Base-by-base conservation (phyloP, 2,888 invertebrate genomes). In the Sinopyrophorus schimmeli region DNA sequence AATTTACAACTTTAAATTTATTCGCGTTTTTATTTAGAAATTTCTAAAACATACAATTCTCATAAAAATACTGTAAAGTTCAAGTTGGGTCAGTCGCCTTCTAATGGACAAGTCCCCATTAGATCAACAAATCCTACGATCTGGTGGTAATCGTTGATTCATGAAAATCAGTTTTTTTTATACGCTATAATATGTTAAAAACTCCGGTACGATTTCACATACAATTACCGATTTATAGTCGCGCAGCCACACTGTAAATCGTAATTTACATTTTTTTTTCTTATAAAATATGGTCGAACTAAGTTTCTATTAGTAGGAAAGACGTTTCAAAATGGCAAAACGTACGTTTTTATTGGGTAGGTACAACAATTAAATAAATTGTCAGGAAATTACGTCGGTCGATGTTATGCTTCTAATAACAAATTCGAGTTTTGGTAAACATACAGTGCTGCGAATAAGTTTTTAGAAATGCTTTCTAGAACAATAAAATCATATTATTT, bases 41-140 rank as follows among this genome's bases (percentile, higher is more conserved):
- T 50, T 47, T 30, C 16, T 54, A 47, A 58, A 57, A 57, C 52
- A 50, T 52, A 55, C 51, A 55, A 58, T 56, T 55, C 54, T 40
- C 56, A 58, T 57, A 55, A 55, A 58, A 58, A 57, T 52, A 54
- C 56, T 58, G 56, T 55, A 56, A 56, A 59, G 58, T 59, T 59
- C 58, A 59, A 50, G 53, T 12, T 55, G 54, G 58, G 58, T 59
- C 58, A 59, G 50, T 57, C 56, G 56, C 58, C 58, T 58, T 55
- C 50, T 54, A 56, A 53, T 54, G 51, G 53, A 46, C 55, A 55
- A 51, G 51, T 57, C 52, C 51, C 57, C 54, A 59, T 57, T 59
- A 48, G 44, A 53, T 50, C 55, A 53, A 38, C 43, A 48, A 28
- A 38, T 47, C 48, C 44, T 41, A 47, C 43, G 46, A 43, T 47